These are phyloP conservation scores for Acanthosepion esculentum DNA, from an alignment of 2,888 invertebrate species.

Conservation along the genomic window DNA sequence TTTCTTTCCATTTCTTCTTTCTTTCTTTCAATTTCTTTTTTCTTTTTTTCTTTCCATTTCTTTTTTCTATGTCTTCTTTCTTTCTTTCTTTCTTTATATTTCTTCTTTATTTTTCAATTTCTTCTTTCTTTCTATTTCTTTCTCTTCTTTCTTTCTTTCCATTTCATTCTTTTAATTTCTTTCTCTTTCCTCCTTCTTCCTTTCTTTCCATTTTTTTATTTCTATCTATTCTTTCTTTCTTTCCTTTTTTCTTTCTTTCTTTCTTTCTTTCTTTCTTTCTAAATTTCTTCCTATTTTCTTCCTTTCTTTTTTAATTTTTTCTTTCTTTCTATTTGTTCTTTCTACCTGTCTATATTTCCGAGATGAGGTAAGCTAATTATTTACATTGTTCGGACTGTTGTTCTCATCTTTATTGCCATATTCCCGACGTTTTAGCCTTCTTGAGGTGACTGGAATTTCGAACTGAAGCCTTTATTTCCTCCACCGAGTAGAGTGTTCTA, in stretches of 20 bases:
- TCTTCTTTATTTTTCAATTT: neutral
- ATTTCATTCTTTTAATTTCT: neutral
- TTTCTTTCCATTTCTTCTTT: too few species aligned
- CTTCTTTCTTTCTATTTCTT: neutral
- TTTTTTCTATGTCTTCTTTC: neutral
- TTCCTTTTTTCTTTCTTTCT: fast-evolving
- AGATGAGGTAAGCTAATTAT: too few species aligned
- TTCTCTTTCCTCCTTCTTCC: neutral
- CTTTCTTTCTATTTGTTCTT: neutral
- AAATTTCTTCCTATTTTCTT: neutral
- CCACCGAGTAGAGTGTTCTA: too few species aligned
- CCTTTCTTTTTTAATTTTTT: neutral
- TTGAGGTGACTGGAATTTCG: too few species aligned
- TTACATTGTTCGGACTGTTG: too few species aligned
- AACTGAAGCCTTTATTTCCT: too few species aligned
- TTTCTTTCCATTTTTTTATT: neutral
- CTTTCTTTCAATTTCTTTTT: neutral
- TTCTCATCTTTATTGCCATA: neutral
- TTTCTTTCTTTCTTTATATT: neutral
- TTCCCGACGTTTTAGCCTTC: too few species aligned
- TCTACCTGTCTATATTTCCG: too few species aligned
- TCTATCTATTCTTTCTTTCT: neutral
- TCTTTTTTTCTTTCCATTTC: neutral
- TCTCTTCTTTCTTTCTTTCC: neutral
- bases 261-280: neutral